Percentiles rank a stretch among this genome's conserved stretches.
phyloP scores from a whole-genome alignment of 2,113 vertebrate species.

The Thomomys bottae region DNA sequence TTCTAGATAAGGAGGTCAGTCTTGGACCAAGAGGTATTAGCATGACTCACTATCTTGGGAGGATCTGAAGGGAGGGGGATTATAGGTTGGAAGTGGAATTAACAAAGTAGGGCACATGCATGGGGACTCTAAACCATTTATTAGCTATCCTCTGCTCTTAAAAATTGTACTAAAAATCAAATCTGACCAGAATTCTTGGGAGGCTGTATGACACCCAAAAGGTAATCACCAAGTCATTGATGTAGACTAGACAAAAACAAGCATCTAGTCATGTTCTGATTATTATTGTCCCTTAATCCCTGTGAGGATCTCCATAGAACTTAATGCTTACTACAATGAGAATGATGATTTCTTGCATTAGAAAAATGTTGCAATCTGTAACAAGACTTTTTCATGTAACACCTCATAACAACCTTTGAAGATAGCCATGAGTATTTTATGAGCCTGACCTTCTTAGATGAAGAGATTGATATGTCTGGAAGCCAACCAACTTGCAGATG shows the following conservation, averaged over 20 bases:
- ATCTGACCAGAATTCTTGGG: conserved; percentile 1
- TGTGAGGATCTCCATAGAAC: not conserved
- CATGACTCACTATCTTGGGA: not conserved
- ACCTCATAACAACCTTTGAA: not conserved
- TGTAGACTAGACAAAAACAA: not conserved
- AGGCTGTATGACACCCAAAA: not conserved
- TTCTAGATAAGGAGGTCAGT: conserved; percentile 2
- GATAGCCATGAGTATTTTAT: not conserved
- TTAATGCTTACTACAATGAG: not conserved
- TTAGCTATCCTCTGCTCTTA: not conserved
- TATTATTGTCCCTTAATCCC: not conserved
- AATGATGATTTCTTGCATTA: not conserved
- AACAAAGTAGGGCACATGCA: not conserved
- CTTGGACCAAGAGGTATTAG: not conserved
- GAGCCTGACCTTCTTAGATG: conserved; percentile 2
- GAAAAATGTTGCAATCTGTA: not conserved
- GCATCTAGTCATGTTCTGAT: not conserved
- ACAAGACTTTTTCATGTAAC: not conserved
- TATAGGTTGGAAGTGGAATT: not conserved
- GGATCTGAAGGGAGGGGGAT: not conserved
- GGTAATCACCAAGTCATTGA: conserved; percentile 43
- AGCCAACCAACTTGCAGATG: not conserved
- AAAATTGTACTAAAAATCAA: not conserved
- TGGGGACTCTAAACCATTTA: not conserved
- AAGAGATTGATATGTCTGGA: not conserved